Evolutionary conservation across 2,888 invertebrate species (phyloP), one percentile per base, ranked within the genome.

Genomic region (Andrena bicolor): DNA sequence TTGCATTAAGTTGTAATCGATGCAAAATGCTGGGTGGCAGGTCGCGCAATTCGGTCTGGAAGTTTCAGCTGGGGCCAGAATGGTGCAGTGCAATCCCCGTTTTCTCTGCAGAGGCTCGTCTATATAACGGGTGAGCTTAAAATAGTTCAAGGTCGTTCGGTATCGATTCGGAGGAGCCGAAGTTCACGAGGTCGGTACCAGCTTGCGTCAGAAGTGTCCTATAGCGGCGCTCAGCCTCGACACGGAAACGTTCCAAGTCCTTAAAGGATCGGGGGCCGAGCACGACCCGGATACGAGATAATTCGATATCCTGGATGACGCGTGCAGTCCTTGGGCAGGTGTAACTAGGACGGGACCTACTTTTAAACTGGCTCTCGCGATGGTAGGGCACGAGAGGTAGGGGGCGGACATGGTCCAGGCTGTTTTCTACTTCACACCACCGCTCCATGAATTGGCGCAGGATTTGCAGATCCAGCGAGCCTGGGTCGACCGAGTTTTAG

Each of bases 101-200:
- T 82, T 78, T 56, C 85, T 70, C 88, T 80, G 88, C 87, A 72
- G 87, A 84, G 87, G 63, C 61, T 58, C 63, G 70, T 58, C 76
- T 82, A 73, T 84, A 80, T 74, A 83, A 82, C 83, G 85, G 83
- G 69, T 63, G 76, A 65, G 86, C 86, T 87, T 79, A 85, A 92
- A 92, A 90, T 91, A 86, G 92, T 89, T 91, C 92, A 92, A 92
- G 92, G 92, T 92, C 90, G 86, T 78, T 80, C 74, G 66, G 70
- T 91, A 92, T 92, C 90, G 92, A 92, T 92, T 91, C 76, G 73
- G 30, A 78, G 86, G 75, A 74, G 81, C 58, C 86, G 83, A 87
- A 88, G 89, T 90, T 91, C 88, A 90, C 81, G 83, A 80, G 88
- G 89, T 89, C 88, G 89, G 83, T 81, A 74, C 80, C 69, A 30